These are phyloP conservation scores for western clawed frog (Xenopus tropicalis) DNA, from an alignment of 2,113 vertebrate species.

Conservation along the genomic window UCB_Xtro_10.0 CM004443.2:113976501-113977000, in stretches of 20 bases:
- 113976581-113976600: background rate
- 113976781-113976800: background rate
- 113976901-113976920: too few relatives aligned
- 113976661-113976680: background rate
- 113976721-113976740: background rate
- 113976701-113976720: background rate
- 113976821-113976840: too few relatives aligned
- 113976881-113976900: too few relatives aligned
- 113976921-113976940: too few relatives aligned
- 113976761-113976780: background rate
- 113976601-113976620: background rate
- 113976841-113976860: too few relatives aligned
- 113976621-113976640: too few relatives aligned
- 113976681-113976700: background rate
- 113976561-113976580: slow-evolving; percentile 3
- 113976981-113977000: too few relatives aligned
- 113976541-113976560: slow-evolving; percentile 15
- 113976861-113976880: too few relatives aligned
- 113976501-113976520: slow-evolving; percentile 12
- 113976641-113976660: too few relatives aligned
- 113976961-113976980: too few relatives aligned
- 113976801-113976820: too few relatives aligned
- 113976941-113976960: too few relatives aligned
- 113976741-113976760: background rate
- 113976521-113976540: background rate